Evolutionary conservation across 2,113 vertebrate species (phyloP).

Genomic region (Anhinga rufa): DNA sequence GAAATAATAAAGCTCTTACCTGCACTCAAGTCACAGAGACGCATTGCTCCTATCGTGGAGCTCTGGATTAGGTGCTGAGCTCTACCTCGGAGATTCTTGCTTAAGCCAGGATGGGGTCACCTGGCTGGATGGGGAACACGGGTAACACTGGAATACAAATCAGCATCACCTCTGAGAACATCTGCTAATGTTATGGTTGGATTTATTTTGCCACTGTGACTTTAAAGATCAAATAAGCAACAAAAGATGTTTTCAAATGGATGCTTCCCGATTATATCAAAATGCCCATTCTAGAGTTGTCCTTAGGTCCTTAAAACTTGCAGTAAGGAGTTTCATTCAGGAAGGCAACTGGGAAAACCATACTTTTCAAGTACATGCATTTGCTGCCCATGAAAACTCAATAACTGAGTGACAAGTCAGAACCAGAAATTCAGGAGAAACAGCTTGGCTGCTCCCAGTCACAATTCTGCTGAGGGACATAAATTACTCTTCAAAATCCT

Average conservation of each 20-base stretch:
- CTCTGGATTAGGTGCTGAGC: accelerated
- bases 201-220: neutral
- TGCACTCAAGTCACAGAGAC: neutral
- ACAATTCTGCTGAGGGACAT: neutral
- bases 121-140: neutral
- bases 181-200: no score
- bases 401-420: neutral
- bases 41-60: neutral
- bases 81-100: neutral
- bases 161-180: neutral
- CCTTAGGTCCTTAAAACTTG: neutral
- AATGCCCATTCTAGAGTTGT: neutral
- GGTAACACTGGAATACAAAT: neutral
- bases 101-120: accelerated
- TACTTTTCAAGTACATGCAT: neutral
- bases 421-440: neutral
- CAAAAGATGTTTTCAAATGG: neutral
- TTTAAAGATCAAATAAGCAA: neutral
- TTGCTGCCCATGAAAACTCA: neutral
- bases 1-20: slow-evolving; percentile 20
- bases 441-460: neutral
- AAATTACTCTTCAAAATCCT: neutral
- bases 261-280: accelerated
- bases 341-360: neutral
- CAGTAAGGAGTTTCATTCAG: neutral